Evolutionary conservation across 2,888 invertebrate genomes (phyloP).

Genomic region (Campaea margaritaria): DNA sequence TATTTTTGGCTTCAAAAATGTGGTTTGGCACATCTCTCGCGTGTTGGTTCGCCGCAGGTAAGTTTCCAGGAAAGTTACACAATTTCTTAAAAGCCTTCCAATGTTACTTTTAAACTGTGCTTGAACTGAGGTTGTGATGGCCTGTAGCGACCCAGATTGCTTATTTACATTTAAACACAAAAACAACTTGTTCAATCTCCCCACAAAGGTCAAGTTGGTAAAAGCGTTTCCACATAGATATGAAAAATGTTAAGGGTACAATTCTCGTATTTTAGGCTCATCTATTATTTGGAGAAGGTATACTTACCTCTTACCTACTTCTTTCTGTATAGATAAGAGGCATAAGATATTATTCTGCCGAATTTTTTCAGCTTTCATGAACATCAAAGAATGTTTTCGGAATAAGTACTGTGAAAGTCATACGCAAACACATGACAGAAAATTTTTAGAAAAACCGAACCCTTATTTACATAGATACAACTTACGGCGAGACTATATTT

Average conservation of each 20-base stretch:
- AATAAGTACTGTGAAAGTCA: no score
- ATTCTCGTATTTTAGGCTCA: not conserved
- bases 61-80: slow-evolving; percentile 29
- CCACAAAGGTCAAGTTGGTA: slow-evolving; percentile 28
- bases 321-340: not conserved
- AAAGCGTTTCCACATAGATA: slow-evolving; percentile 8
- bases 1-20: not conserved
- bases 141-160: slow-evolving; percentile 18
- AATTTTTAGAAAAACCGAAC: no score
- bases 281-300: not conserved
- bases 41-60: slow-evolving; percentile 14
- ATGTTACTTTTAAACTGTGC: slow-evolving; percentile 34
- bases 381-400: not conserved
- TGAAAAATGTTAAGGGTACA: slow-evolving; percentile 4
- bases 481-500: no score
- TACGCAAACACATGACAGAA: no score
- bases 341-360: not conserved
- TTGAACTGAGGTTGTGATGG: slow-evolving; percentile 17
- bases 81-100: slow-evolving; percentile 40
- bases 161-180: slow-evolving; percentile 33
- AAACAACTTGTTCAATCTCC: slow-evolving; percentile 29
- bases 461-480: no score
- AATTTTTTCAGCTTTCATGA: not conserved
- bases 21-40: not conserved
- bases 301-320: no score